Percentiles rank a stretch among this genome's conserved stretches.
Evolutionary conservation across 2,113 vertebrate species (phyloP).

Genomic region (Plestiodon gilberti): DNA sequence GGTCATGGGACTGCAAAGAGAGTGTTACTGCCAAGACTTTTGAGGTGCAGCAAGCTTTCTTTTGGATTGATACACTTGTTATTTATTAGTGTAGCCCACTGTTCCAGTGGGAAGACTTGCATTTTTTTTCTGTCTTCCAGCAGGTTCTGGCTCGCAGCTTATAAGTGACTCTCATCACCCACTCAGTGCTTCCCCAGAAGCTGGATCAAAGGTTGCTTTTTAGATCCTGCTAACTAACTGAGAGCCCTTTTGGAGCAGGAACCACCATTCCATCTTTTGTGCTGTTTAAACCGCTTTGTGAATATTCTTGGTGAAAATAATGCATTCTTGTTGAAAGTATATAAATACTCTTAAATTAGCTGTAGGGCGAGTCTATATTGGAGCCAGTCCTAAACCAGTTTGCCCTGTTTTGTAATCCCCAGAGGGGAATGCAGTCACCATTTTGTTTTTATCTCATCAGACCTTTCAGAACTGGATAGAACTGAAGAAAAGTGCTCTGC

Average conservation of each 20-base stretch:
- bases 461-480: slow-evolving; percentile 23
- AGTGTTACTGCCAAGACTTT: background rate
- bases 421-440: background rate
- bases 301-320: too few relatives aligned
- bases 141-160: background rate
- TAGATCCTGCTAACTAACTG: too few relatives aligned
- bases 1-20: too few relatives aligned
- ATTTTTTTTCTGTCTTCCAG: background rate
- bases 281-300: too few relatives aligned
- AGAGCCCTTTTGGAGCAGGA: too few relatives aligned
- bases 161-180: background rate
- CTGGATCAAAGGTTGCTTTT: too few relatives aligned
- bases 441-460: slow-evolving; percentile 55
- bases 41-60: background rate
- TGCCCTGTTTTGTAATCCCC: background rate
- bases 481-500: slow-evolving; percentile 52
- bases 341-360: too few relatives aligned
- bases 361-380: background rate
- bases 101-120: background rate
- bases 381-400: background rate
- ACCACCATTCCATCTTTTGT: too few relatives aligned
- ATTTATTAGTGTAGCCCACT: background rate
- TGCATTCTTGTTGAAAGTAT: background rate
- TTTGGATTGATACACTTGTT: background rate
- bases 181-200: background rate